Evolutionary conservation across 2,113 vertebrate species (phyloP), one percentile per base, ranked within the genome.

Genomic region (Ciconia stormi): DNA sequence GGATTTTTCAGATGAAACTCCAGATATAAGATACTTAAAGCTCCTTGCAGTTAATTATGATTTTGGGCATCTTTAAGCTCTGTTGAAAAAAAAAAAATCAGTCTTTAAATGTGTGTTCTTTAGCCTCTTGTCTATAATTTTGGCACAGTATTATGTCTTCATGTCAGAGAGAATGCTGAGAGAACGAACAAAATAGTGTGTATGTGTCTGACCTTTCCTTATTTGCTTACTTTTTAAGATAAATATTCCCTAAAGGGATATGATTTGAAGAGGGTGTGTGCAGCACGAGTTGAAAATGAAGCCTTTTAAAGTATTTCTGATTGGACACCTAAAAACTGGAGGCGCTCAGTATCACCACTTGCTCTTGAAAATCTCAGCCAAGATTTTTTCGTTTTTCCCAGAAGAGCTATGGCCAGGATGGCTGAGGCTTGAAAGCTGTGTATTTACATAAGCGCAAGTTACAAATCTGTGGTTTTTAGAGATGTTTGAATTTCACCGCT

Each of bases 401-500:
- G 94, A 94, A 97, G 96, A 91, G 73, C 92, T 85, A 77, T 77
- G 91, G 93, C 78, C 89, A 59, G 89, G 63, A 91, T 3, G 93
- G 94, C 95, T 93, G 94, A 96, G 91, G 53, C 82, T 91, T 91
- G 97, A 94, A 88, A 94, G 91, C 91, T 88, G 87, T 90, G 89
- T 97, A 95, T 98, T 98, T 98, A 97, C 97, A 97, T 97, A 98
- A 98, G 98, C 56, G 8, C 95, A 95, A 97, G 97, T 97, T 98
- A 98, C 97, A 96, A 97, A 98, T 97, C 97, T 97, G 97, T 94
- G 97, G 97, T 96, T 98, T 97, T 92, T 6, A 47, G 96, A 96
- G 96, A 97, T 96, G 94, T 97, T 97, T 94, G 93, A 97, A 97
- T 98, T 98, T 98, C 96, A 97, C 96, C 80, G 52, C 97, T 97